Conservation (phyloP, 1,140 invertebrate species). For the Anastrepha ludens region DNA sequence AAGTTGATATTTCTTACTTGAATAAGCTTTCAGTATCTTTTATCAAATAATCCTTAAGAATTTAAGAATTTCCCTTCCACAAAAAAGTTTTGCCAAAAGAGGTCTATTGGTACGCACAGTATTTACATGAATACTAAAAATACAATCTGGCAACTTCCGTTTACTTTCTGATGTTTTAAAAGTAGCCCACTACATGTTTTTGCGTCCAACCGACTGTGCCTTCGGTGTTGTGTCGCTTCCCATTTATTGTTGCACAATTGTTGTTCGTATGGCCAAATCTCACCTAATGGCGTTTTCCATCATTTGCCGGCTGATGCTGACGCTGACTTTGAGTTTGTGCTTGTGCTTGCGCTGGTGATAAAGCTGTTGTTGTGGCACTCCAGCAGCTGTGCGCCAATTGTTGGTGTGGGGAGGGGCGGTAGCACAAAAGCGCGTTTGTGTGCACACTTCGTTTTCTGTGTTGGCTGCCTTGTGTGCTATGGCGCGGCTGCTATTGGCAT, state of each 20-base stretch:
- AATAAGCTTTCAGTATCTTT: too few species aligned
- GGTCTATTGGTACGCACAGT: too few species aligned
- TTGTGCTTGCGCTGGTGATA: slow-evolving; percentile 58
- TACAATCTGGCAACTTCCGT: slow-evolving; percentile 13
- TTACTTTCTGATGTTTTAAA: slow-evolving; percentile 29
- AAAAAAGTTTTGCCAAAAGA: too few species aligned
- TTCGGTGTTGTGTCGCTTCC: slow-evolving; percentile 21
- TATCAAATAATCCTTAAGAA: too few species aligned
- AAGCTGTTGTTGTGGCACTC: slow-evolving; percentile 61
- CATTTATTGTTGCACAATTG: slow-evolving; percentile 66
- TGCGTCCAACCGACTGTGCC: slow-evolving; percentile 4
- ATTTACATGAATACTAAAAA: too few species aligned
- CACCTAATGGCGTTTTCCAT: slow-evolving; percentile 74
- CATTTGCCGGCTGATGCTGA: slow-evolving; percentile 73
- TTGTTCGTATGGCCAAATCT: slow-evolving; percentile 74
- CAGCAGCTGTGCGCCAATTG: slow-evolving; percentile 52
- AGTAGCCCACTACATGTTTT: not conserved
- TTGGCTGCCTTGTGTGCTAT: not conserved
- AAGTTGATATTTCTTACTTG: too few species aligned
- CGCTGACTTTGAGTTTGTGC: slow-evolving; percentile 59
- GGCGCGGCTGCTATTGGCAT: slow-evolving; percentile 31
- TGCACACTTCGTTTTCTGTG: slow-evolving; percentile 15
- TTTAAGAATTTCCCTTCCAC: too few species aligned
- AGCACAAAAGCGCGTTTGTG: slow-evolving; percentile 17
- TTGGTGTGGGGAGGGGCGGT: not conserved